Evolutionary conservation across 2,113 vertebrate species (phyloP), one percentile per base, ranked within the genome.

Genomic region (Nesoenas mayeri): DNA sequence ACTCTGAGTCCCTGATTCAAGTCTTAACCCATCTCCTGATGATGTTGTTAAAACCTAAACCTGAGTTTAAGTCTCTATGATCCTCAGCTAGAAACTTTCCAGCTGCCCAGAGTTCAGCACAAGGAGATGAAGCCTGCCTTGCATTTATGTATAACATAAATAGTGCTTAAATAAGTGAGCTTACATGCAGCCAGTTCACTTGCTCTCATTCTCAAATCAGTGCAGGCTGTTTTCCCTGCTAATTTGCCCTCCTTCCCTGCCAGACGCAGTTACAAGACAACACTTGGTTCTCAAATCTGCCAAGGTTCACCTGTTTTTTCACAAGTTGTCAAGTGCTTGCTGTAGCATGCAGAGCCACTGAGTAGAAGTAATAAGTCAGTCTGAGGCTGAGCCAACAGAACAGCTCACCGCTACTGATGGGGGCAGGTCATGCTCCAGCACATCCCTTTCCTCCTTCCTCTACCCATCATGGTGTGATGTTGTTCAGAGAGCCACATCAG

Each of bases 391-490:
- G 66, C 70, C 53, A 89, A 31, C 21, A 2, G 15, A 47, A 57
- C n/a, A 85, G 32, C 44, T 87, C 79, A 40, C 38, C 1, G 0
- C 48, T 77, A 9, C 57, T 32, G 44, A 62, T 11, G 19, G 78
- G 40, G 42, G 29, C 70, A 69, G 53, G 48, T 85, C 54, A 70
- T 71, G 70, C 51, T 84, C 26, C 65, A 79, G 34, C 73, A 88
- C 38, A 38, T 42, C 7, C 8, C 31, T 84, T 31, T 40, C 18
- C 47, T 84, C 36, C 36, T 19, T 57, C 61, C 51, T 82, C 61
- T 74, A 13, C 17, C 5, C 3, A 6, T 58, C 53, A 7, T 31
- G 0, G 1, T 51, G 34, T 12, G 48, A 24, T 32, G 5, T 1
- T 38, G 28, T 83, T 56, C 70, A 26, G 77, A 60, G 17, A 71